These are phyloP conservation scores for Galaxea fascicularis DNA, from an alignment of 92 coral and sea anemone species.

Conservation along the genomic window DNA sequence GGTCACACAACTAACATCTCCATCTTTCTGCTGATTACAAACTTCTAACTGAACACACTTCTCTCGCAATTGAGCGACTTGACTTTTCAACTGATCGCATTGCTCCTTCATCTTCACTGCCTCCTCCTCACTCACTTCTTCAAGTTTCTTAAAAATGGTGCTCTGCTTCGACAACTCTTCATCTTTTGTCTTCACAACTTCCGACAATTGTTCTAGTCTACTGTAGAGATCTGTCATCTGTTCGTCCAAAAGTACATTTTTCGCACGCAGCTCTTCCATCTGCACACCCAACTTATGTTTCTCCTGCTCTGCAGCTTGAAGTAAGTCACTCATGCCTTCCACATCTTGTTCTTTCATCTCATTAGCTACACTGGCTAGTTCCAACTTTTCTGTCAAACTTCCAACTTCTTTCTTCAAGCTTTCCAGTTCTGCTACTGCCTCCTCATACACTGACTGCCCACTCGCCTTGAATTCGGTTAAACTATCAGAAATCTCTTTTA, in stretches of 20 bases:
- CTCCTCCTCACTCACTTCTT: constrained; percentile 15
- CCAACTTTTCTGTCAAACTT: constrained; percentile 40
- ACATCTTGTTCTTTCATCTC: constrained; percentile 50
- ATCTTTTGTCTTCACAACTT: constrained; percentile 20
- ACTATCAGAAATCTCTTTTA: constrained; percentile 36
- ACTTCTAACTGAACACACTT: constrained; percentile 31
- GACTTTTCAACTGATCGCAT: not conserved
- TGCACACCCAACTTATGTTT: constrained; percentile 7
- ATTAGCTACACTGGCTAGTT: constrained; percentile 36
- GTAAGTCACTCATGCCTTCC: constrained; percentile 12
- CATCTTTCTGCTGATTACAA: constrained; percentile 19
- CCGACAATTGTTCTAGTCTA: not conserved
- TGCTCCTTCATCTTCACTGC: not conserved
- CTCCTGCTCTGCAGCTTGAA: constrained; percentile 38
- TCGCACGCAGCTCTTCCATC: not conserved
- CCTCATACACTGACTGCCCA: constrained; percentile 14
- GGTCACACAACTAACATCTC: constrained; percentile 23
- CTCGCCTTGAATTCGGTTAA: constrained; percentile 9
- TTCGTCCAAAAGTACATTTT: not conserved
- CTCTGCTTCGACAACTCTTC: constrained; percentile 23
- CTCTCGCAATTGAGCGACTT: constrained; percentile 38
- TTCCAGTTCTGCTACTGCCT: constrained; percentile 16
- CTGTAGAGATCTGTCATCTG: constrained; percentile 7
- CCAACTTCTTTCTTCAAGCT: constrained; percentile 34
- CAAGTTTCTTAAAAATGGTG: constrained; percentile 14